A percentile compares a stretch with the other conserved stretches of the same genome.
Evolutionary conservation across 2,797 vertebrate genomes (phyloP).

Genomic region (Petrocephalus schoutedeni): DNA sequence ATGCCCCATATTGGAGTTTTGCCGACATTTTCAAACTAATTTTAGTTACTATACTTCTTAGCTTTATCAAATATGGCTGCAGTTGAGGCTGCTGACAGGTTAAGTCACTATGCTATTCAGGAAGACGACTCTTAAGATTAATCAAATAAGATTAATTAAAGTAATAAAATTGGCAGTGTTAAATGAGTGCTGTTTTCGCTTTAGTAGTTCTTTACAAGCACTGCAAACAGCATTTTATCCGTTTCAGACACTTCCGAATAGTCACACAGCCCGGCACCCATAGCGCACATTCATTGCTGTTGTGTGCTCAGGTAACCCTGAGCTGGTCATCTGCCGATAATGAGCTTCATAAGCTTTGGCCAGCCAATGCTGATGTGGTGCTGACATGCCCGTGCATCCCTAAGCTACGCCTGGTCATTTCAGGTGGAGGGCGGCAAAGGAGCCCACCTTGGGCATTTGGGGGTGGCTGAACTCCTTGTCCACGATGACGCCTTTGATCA

Average conservation of each 20-base stretch:
- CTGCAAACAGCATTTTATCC: not conserved
- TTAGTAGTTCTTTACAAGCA: not conserved
- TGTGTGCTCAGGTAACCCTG: not conserved
- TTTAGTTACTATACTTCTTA: not conserved
- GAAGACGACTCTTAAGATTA: not conserved
- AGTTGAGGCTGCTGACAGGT: not conserved
- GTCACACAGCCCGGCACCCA: no score
- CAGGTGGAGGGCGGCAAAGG: no score
- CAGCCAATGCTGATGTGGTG: not conserved
- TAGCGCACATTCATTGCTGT: not conserved
- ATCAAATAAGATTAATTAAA: no score
- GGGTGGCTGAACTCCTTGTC: constrained; percentile 99
- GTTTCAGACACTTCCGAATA: not conserved
- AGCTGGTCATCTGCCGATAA: not conserved
- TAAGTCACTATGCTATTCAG: not conserved
- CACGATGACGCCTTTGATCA: constrained; percentile 93
- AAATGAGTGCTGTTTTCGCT: not conserved
- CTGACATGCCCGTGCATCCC: not conserved
- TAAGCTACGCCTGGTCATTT: not conserved
- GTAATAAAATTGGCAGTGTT: not conserved
- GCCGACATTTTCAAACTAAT: not conserved
- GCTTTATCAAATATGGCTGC: not conserved
- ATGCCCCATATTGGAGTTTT: not conserved
- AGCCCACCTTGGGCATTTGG: constrained; percentile 91
- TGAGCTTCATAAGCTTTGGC: not conserved